Base-by-base conservation (phyloP, 1,140 invertebrate species). In the Microvelia longipes region DNA sequence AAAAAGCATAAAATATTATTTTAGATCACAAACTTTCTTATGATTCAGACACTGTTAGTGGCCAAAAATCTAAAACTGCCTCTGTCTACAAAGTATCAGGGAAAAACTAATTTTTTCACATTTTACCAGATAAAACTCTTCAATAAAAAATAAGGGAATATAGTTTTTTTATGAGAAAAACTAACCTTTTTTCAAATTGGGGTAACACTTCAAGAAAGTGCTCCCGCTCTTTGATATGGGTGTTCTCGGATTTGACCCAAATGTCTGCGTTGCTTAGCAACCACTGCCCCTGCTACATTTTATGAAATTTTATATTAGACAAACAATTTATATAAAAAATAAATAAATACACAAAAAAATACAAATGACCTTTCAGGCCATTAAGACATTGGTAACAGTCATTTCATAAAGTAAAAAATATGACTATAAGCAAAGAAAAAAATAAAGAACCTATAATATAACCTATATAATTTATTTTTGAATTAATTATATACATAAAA, bases 201-300 rank as follows among this genome's bases (percentile, higher is more conserved):
- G 68, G 28, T 68, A 64, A 62, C 64, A 68, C 70, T 72, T n/a
- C 71, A 74, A 66, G 73, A 73, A 68, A 75, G 75, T 82, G 89
- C 87, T 81, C 88, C 90, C 79, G 90, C 89, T 85, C 91, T 91
- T 87, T 92, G 90, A 86, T 93, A 93, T 82, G 91, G 91, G 86
- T 93, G 91, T 82, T 93, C 91, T 85, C 89, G 85, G 81, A 90
- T 87, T 82, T 90, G 88, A 84, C 87, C 86, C 83, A 90, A 83
- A 83, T 87, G 88, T 80, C 88, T 86, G 79, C 86, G 85, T 81
- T 88, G 85, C 82, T 87, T 88, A 75, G 85, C 86, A 80, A 85
- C 88, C 81, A 86, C 88, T 84, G 89, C 70, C 68, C 70, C 70
- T 71, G 67, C 61, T 50, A 50, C 35, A 50, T 50, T 19, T 19